Base-by-base conservation (phyloP, 1,140 invertebrate species). In the Diprion similis region DNA sequence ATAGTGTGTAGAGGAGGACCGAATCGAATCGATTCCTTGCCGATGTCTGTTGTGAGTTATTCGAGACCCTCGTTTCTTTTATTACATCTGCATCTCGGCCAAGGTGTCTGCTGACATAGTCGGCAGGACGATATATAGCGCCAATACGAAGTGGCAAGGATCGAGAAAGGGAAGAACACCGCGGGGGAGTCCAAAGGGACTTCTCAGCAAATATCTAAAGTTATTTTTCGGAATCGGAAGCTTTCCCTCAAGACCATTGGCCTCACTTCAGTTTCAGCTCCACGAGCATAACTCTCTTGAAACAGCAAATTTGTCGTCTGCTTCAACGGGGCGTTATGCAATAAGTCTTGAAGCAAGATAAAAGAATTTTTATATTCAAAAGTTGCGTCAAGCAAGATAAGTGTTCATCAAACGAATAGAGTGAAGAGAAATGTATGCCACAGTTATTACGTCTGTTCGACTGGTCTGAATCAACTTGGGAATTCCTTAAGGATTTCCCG, bases 231-330 rank as follows among this genome's bases (percentile, higher is more conserved):
- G 69, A 70, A 70, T 70, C 69, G 69, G 46, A 46, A 70, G n/a
- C 7, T 70, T 70, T 70, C 69, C 19, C 46, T 70, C 69, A 46
- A 17, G 69, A 46, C 19, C 69, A 10, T 59, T 59, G 51, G 51
- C 2, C 51, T 59, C 51, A 59, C 51, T 59, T n/a, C 51, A 59
- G 51, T 59, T 59, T 59, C 51, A 59, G 51, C 51, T 59, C 51
- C n/a, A 59, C 51, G 51, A 8, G 51, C 51, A 59, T 59, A 59
- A 59, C 51, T 59, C 51, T 59, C 51, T 59, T 59, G 74, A 76
- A 76, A 68, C 78, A 59, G 73, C 73, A 76, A 85, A 85, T 84
- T 84, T 83, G 82, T 86, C 82, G 81, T 79, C 78, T 74, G 77
- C 73, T 77, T 77, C 69, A 68, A 77, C 73, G 75, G 72, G 72